Evolutionary conservation across 2,113 vertebrate genomes (phyloP).

Genomic region (Sardina pilchardus): DNA sequence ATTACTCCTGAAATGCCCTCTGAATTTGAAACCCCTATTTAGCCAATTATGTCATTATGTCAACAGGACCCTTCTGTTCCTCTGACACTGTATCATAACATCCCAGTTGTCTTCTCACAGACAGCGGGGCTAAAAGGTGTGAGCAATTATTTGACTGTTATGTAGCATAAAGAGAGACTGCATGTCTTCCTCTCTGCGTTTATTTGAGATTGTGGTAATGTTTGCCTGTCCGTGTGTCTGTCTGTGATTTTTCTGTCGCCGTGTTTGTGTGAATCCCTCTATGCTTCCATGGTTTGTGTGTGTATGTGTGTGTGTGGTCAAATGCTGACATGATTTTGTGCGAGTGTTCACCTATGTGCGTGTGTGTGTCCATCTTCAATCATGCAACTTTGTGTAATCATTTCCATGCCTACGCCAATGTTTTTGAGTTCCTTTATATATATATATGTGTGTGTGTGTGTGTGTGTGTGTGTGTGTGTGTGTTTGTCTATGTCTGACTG

Average conservation of each 20-base stretch:
- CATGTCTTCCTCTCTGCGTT: background rate
- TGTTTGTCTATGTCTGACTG: background rate
- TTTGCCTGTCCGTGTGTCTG: background rate
- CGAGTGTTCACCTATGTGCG: too few species aligned
- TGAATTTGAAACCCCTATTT: slow-evolving; percentile 1
- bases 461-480: background rate
- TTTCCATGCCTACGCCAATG: too few species aligned
- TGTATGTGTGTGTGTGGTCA: slow-evolving; percentile 21
- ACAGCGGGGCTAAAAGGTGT: background rate
- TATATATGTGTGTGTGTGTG: background rate
- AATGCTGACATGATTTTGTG: too few species aligned
- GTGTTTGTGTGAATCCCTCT: background rate
- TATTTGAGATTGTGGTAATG: background rate
- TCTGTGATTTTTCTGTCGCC: background rate
- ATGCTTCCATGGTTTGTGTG: background rate
- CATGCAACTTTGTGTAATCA: too few species aligned
- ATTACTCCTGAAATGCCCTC: slow-evolving; percentile 9
- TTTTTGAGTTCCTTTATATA: too few species aligned
- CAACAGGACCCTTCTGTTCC: background rate
- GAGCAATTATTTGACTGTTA: background rate
- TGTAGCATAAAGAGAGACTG: background rate
- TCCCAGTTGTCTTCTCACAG: background rate
- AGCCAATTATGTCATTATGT: slow-evolving; percentile 10
- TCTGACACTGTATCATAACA: background rate
- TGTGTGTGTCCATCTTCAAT: too few species aligned